These are phyloP conservation scores for Leucosticte australis DNA, from an alignment of 2,113 vertebrate species.

Conservation along the genomic window DNA sequence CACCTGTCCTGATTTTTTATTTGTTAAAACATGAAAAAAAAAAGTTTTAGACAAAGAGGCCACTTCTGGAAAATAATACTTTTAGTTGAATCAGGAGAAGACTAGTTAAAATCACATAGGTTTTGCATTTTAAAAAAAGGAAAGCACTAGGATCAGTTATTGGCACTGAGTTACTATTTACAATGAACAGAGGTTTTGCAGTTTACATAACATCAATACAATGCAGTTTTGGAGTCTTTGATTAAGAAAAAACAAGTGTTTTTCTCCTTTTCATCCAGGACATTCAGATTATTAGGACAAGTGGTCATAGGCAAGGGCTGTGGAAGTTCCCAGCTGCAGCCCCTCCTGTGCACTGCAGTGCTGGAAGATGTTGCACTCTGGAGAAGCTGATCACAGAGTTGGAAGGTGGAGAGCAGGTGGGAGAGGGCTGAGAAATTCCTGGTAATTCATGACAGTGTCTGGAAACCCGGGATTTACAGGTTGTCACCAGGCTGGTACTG, in stretches of 20 bases:
- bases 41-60: constrained; percentile 83
- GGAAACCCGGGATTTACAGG: constrained; percentile 78
- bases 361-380: constrained; percentile 67
- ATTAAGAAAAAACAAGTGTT: constrained; percentile 73
- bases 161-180: constrained; percentile 92
- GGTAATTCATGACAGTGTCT: constrained; percentile 48
- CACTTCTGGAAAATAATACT: constrained; percentile 86
- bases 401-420: constrained; percentile 65
- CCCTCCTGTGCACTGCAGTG: constrained; percentile 67
- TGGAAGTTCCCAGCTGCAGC: constrained; percentile 76
- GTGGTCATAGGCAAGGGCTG: constrained; percentile 72
- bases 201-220: constrained; percentile 83
- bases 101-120: constrained; percentile 84
- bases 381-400: constrained; percentile 61
- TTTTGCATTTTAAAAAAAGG: constrained; percentile 82
- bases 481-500: constrained; percentile 99
- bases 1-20: constrained; percentile 76
- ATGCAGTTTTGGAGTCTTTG: constrained; percentile 78
- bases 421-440: constrained; percentile 42
- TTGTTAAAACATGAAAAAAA: constrained; percentile 85
- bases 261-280: constrained; percentile 76
- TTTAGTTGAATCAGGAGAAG: constrained; percentile 81
- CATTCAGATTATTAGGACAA: constrained; percentile 75
- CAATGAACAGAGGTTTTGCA: constrained; percentile 86
- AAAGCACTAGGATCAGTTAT: constrained; percentile 88